These are phyloP conservation scores for Platycheirus albimanus DNA, from an alignment of 2,888 invertebrate species.

Conservation along the genomic window DNA sequence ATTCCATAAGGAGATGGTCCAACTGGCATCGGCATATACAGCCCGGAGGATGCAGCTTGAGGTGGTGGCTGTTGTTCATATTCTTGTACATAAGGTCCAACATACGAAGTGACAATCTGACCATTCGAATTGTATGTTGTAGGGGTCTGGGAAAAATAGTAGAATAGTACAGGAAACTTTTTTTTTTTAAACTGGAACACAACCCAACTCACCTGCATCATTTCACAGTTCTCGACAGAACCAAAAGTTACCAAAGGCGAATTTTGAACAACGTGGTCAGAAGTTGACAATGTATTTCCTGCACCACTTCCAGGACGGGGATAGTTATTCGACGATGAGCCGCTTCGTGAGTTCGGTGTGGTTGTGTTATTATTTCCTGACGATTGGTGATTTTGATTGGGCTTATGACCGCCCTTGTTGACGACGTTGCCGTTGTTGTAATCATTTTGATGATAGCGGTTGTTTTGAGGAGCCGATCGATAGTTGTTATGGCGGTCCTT, in stretches of 20 bases:
- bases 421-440: slow-evolving; percentile 27
- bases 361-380: slow-evolving; percentile 20
- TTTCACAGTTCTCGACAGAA: slow-evolving; percentile 48
- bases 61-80: slow-evolving; percentile 65
- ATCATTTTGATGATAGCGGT: slow-evolving; percentile 68
- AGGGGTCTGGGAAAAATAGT: slow-evolving; percentile 63
- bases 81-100: slow-evolving; percentile 67
- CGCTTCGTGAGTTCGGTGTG: slow-evolving; percentile 54
- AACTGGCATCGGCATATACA: slow-evolving; percentile 76
- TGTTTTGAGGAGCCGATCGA: slow-evolving; percentile 60
- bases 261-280: slow-evolving; percentile 73
- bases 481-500: slow-evolving; percentile 76
- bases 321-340: slow-evolving; percentile 12
- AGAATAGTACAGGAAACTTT: too few relatives aligned
- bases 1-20: slow-evolving; percentile 75
- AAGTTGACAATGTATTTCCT: slow-evolving; percentile 27
- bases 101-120: slow-evolving; percentile 57
- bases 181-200: not conserved
- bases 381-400: slow-evolving; percentile 24
- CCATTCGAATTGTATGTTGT: slow-evolving; percentile 66
- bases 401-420: slow-evolving; percentile 38
- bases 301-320: slow-evolving; percentile 46
- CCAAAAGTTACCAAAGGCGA: slow-evolving; percentile 71
- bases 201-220: slow-evolving; percentile 44
- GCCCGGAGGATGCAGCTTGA: slow-evolving; percentile 61